Evolutionary conservation across 2,797 vertebrate genomes (phyloP).

Genomic region (Etheostoma nigrum): DNA sequence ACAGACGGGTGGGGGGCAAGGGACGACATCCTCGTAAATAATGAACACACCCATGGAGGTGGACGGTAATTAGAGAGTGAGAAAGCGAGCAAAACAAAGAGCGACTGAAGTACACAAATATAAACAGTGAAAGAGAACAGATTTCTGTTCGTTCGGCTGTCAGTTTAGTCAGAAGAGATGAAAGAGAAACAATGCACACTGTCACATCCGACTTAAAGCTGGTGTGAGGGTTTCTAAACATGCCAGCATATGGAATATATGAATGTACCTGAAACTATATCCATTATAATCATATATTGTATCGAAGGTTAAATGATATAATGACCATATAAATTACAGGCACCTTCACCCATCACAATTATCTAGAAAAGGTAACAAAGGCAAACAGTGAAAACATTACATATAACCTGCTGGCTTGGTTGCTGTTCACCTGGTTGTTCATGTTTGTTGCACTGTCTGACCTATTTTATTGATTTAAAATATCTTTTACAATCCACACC

Average conservation of each 20-base stretch:
- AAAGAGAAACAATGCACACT: not conserved
- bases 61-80: conserved; percentile 27
- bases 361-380: too few species aligned
- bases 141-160: conserved; percentile 7
- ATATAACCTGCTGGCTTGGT: too few species aligned
- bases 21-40: conserved; percentile 45
- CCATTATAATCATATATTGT: not conserved
- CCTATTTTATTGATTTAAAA: too few species aligned
- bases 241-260: not conserved
- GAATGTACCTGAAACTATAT: not conserved
- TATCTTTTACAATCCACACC: too few species aligned
- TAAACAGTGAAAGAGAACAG: not conserved
- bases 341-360: too few species aligned
- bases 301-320: too few species aligned
- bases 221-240: not conserved
- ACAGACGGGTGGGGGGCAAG: not conserved
- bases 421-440: too few species aligned
- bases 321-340: too few species aligned
- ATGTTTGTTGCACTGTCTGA: too few species aligned
- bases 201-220: too few species aligned
- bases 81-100: not conserved
- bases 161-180: not conserved
- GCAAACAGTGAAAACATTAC: too few species aligned
- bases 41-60: conserved; percentile 27
- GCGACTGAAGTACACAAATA: not conserved